Evolutionary conservation across 2,888 invertebrate genomes (phyloP), one percentile per base, ranked within the genome.

Genomic region (Ferdinandea cuprea): DNA sequence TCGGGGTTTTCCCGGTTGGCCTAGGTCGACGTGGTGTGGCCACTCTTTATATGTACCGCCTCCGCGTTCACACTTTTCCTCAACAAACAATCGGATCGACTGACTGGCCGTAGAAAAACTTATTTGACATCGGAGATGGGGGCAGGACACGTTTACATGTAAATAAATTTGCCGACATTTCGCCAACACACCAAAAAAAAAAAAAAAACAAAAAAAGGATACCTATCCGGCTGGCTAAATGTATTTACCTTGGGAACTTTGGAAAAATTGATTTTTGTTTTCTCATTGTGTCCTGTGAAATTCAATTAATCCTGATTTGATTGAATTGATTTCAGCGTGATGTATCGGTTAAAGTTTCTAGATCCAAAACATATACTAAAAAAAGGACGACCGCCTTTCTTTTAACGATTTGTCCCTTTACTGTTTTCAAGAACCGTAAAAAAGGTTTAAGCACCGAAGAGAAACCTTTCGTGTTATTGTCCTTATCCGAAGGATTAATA

Each of bases 221-320:
- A 63, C 50, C 63, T 9, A 46, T 11, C 44, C 15, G 40, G 8
- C 58, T 11, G 44, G 32, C 40, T 42, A 28, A 30, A 54, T 37
- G 37, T 63, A 25, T 66, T 66, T 58, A 74, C 65, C 58, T 50
- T 48, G n/a, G 35, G 6, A 48, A 28, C n/a, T 28, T 3, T 25
- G 42, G 2, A 50, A 65, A 42, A 58, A 15, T 40, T 3, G 7
- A 32, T 40, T 59, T 58, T 65, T 58, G 28, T 35, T 25, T 17
- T 52, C 40, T 19, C 32, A 13, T 28, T 11, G 13, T 58, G 42
- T 58, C 58, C 63, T 63, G 54, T 44, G 56, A 63, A 80, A 74
- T 80, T 80, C 74, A 80, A 80, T 80, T 80, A 74, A 74, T 80
- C 68, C 69, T 74, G 80, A 74, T 74, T 80, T 80, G 80, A 69